Evolutionary conservation across 2,888 invertebrate genomes (phyloP).

Genomic region (Dusona sp.): DNA sequence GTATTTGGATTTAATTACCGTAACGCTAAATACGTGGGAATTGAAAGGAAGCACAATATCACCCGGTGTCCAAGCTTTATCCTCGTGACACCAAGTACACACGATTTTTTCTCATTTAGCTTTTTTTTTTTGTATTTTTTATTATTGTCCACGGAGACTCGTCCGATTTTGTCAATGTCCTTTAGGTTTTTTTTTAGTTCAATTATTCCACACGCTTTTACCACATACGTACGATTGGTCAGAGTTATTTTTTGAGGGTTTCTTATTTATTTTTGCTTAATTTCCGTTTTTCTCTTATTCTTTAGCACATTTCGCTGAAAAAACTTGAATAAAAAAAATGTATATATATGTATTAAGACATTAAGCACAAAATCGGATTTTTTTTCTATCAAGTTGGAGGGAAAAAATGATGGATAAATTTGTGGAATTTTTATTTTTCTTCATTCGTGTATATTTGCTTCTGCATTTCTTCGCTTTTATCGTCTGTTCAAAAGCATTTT

Average conservation of each 20-base stretch:
- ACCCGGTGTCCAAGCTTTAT: conserved; percentile 52
- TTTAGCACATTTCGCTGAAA: conserved; percentile 49
- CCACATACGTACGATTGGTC: conserved; percentile 62
- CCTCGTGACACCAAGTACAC: conserved; percentile 50
- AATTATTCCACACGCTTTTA: conserved; percentile 52
- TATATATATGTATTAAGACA: background rate
- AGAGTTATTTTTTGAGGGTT: conserved; percentile 47
- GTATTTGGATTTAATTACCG: conserved; percentile 40
- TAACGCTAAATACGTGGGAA: conserved; percentile 66
- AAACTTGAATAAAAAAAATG: conserved; percentile 15
- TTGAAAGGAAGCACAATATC: conserved; percentile 71
- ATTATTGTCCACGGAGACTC: conserved; percentile 72
- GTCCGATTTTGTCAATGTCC: conserved; percentile 61
- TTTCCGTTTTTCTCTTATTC: conserved; percentile 50
- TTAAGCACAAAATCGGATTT: background rate
- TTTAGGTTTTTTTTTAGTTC: conserved; percentile 48
- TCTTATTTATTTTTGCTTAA: background rate
- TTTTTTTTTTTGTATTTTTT: conserved; percentile 45
- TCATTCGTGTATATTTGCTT: background rate
- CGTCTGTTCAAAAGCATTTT: background rate
- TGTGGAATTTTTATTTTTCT: background rate
- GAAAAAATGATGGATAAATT: background rate
- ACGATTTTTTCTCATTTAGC: conserved; percentile 41
- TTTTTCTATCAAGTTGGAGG: background rate
- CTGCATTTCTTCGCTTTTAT: background rate